Evolutionary conservation across 1,140 invertebrate genomes (phyloP).

Genomic region (Papilio polytes): DNA sequence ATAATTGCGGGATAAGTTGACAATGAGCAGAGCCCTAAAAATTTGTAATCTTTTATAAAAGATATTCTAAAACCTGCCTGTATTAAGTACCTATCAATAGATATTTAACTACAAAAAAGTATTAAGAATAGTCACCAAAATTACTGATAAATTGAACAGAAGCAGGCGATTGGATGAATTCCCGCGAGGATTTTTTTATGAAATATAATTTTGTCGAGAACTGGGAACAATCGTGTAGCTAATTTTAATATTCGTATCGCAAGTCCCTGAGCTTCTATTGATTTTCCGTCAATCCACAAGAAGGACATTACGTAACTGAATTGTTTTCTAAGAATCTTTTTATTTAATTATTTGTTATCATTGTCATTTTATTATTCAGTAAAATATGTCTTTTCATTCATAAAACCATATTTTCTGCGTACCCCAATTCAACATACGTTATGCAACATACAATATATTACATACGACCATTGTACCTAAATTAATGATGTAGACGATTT

Average conservation of each 20-base stretch:
- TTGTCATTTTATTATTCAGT: neutral
- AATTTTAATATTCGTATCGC: conserved; percentile 77
- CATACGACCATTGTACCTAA: neutral
- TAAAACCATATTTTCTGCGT: neutral
- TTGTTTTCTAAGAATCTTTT: conserved; percentile 15
- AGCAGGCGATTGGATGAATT: conserved; percentile 69
- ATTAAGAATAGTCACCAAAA: conserved; percentile 40
- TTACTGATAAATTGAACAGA: conserved; percentile 57
- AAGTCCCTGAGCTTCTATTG: conserved; percentile 53
- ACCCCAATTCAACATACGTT: neutral
- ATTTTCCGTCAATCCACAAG: conserved; percentile 51
- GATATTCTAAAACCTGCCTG: neutral
- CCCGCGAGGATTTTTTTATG: conserved; percentile 69
- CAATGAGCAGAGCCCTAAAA: too few species aligned
- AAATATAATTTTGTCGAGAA: conserved; percentile 62
- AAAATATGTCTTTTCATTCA: neutral
- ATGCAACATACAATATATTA: too few species aligned
- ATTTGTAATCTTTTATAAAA: too few species aligned
- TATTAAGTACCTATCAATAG: neutral
- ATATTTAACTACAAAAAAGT: conserved; percentile 39
- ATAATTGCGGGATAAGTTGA: too few species aligned
- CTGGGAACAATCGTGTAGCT: conserved; percentile 57
- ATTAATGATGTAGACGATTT: neutral
- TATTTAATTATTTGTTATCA: conserved; percentile 2
- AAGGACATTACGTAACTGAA: conserved; percentile 46